Conservation (phyloP, 2,888 invertebrate species). For the Nymphalis urticae region DNA sequence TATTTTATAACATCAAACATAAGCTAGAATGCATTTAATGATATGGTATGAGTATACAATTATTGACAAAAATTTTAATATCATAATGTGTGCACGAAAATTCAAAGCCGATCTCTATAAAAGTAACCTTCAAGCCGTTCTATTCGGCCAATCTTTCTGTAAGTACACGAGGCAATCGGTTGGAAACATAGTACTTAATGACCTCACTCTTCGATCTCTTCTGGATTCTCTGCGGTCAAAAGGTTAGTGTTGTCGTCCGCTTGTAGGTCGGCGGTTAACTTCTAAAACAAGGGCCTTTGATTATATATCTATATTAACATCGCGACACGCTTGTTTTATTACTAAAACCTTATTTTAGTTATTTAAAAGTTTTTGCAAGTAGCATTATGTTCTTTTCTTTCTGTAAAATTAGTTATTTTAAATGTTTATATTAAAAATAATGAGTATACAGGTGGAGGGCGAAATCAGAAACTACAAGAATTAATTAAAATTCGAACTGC, state of each 20-base stretch:
- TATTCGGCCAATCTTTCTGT: constrained; percentile 14
- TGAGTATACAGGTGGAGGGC: too few relatives aligned
- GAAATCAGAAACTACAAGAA: too few relatives aligned
- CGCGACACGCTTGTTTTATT: neutral
- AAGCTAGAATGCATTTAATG: neutral
- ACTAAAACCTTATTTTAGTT: neutral
- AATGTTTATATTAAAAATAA: too few relatives aligned
- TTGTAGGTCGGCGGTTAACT: constrained; percentile 70
- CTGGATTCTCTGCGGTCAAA: constrained; percentile 73
- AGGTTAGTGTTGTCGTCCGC: constrained; percentile 77
- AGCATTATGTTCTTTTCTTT: neutral
- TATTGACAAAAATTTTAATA: constrained; percentile 11
- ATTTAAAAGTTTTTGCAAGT: neutral
- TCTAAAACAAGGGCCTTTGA: constrained; percentile 56
- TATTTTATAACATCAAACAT: neutral
- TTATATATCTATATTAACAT: constrained; percentile 23
- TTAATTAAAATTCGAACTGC: too few relatives aligned
- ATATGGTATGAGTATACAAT: constrained; percentile 14
- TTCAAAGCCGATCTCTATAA: constrained; percentile 26
- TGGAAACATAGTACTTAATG: constrained; percentile 46
- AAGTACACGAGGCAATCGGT: constrained; percentile 57
- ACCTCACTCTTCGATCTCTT: constrained; percentile 73
- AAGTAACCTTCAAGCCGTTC: constrained; percentile 20
- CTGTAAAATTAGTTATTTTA: too few relatives aligned
- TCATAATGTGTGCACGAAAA: constrained; percentile 18